Base-by-base conservation (phyloP, 2,888 invertebrate genomes). In the Quadriops clusia region DNA sequence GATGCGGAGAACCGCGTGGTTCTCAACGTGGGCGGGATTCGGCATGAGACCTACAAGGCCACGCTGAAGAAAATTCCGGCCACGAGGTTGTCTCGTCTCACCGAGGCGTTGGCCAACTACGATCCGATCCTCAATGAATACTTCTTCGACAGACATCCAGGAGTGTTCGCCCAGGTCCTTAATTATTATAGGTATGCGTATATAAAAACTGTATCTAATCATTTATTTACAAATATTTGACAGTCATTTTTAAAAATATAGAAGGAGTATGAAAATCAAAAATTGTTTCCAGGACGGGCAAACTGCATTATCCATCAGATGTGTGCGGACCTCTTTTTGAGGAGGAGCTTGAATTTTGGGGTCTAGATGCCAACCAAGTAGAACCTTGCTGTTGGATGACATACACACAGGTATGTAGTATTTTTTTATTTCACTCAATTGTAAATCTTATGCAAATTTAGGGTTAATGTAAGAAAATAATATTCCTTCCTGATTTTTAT, bases 341-440 rank as follows among this genome's bases (percentile, higher is more conserved):
- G 60, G 97, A 97, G 58, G 98, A 98, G 61, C 72, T 98, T 45
- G 97, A 97, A 64, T 98, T 94, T 63, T 97, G 97, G 97, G 97
- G 97, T 8, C 72, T 98, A 45, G 97, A 98, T 60, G 89, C 97
- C 18, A 98, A 98, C 68, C 97, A 98, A 67, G 95, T 97, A 50
- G 95, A 97, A 60, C 97, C 97, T 4, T 98, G 97, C 64, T 98
- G 98, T 64, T 98, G 98, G 97, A 97, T 97, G 95, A 98, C 97
- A 5, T 98, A 98, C 52, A 86, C 89, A 36, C 78, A 83, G 84
- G 87, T 87, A 57, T n/a, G n/a, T n/a, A n/a, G n/a, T n/a, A n/a
- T n/a, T n/a, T n/a, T n/a, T n/a, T n/a, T n/a, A n/a, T n/a, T n/a
- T n/a, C n/a, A n/a, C n/a, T n/a, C n/a, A n/a, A n/a, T n/a, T n/a